Conservation (phyloP, 2,797 vertebrate species). For the Zalophus californianus region DNA sequence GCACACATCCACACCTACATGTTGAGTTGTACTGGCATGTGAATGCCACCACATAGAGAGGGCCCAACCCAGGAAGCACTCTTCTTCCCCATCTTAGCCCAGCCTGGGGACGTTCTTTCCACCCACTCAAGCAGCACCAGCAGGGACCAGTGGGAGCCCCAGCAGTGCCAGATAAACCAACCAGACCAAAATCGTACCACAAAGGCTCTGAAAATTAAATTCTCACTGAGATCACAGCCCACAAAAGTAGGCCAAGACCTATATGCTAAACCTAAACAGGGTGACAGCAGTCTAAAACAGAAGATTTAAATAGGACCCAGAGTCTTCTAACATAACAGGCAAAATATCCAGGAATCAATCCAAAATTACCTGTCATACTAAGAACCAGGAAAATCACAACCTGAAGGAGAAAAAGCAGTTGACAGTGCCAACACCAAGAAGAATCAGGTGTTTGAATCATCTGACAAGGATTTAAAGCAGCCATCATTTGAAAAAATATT, state of each 20-base stretch:
- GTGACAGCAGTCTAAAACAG: background rate
- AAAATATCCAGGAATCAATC: background rate
- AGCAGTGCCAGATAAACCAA: background rate
- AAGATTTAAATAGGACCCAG: background rate
- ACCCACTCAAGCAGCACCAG: background rate
- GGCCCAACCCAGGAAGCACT: background rate
- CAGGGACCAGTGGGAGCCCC: background rate
- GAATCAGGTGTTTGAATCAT: background rate
- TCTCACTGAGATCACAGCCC: background rate
- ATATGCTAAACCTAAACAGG: background rate
- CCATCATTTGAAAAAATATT: background rate
- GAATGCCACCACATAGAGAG: background rate
- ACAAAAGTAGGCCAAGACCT: background rate
- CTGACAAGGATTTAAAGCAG: background rate
- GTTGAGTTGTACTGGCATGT: background rate
- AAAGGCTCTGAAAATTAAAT: background rate
- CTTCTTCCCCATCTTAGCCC: background rate
- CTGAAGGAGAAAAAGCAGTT: background rate
- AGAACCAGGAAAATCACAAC: background rate
- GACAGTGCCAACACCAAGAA: background rate
- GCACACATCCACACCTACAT: background rate
- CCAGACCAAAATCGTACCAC: background rate
- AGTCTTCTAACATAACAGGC: background rate
- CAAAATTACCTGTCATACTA: background rate
- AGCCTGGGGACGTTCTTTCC: background rate